Evolutionary conservation across 2,888 invertebrate genomes (phyloP), one percentile per base, ranked within the genome.

Genomic region (Unio delphinus): DNA sequence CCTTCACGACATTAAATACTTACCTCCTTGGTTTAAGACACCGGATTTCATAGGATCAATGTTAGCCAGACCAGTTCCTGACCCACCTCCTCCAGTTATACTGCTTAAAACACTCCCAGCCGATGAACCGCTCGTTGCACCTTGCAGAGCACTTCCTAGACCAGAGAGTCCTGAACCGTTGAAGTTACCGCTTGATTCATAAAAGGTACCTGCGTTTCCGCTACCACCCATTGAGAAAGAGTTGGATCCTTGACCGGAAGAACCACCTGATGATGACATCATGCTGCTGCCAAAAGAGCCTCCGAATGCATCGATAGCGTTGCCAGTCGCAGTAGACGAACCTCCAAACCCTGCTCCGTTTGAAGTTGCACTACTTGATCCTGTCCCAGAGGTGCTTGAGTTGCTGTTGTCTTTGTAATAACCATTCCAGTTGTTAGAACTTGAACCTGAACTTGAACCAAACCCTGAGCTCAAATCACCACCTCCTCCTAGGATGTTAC

Each of bases 21-120:
- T 73, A 73, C 72, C 72, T 55, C 72, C 72, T 15, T 69, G 67
- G 55, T 73, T 73, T 7, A 73, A 30, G 3, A 73, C 69, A 20
- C 72, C 72, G n/a, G 72, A 73, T 64, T 73, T 73, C 67, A 73
- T 67, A 20, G 72, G 72, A 58, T 73, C 72, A 4, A 73, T 60
- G n/a, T 66, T 34, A 3, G 72, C 72, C 15, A 34, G 58, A 3
- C 72, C 72, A 55, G 30, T 61, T 7, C 72, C 70, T 8, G 57
- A 65, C 11, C 55, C 23, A 2, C 64, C 28, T 8, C 65, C 65
- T 18, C 68, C 72, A 5, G 65, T 59, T 15, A 60, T 56, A 6
- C 62, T 59, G 20, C 66, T 60, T 3, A 69, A 61, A 15, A 59
- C 72, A 56, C 64, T 58, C 18, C 8, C 64, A 18, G 56, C 57